Evolutionary conservation across 1,140 invertebrate species (phyloP).

Genomic region (Semibalanus balanoides): DNA sequence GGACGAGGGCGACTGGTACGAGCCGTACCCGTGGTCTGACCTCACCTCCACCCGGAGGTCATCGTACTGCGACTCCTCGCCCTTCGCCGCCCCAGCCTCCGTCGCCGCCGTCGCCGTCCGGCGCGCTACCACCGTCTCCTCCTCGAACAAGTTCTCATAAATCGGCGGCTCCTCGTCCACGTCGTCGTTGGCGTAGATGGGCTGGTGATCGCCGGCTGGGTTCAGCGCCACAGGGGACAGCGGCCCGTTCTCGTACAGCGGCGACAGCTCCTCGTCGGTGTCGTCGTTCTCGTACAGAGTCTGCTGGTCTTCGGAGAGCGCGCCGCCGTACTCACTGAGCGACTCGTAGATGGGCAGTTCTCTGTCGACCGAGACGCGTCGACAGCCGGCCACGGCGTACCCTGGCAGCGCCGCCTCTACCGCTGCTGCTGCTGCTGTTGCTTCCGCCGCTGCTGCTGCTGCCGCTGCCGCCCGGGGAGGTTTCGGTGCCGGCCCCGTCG

Average conservation of each 20-base stretch:
- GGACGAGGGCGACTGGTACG: background rate
- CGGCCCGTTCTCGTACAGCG: background rate
- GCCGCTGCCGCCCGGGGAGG: no score
- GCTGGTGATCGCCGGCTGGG: background rate
- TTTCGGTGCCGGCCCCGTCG: no score
- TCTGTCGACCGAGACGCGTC: background rate
- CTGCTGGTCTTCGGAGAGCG: background rate
- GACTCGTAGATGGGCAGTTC: background rate
- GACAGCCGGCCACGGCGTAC: background rate
- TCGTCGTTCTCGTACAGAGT: background rate
- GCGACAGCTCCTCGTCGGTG: background rate
- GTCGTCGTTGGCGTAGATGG: background rate
- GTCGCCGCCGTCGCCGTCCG: no score
- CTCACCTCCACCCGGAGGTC: background rate
- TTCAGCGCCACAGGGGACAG: background rate
- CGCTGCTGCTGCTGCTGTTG: no score
- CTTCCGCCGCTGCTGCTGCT: no score
- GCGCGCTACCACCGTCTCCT: background rate
- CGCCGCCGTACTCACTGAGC: background rate
- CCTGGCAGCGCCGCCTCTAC: no score
- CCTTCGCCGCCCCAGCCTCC: no score
- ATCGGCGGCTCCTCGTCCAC: no score
- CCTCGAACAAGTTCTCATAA: background rate
- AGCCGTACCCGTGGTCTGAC: background rate
- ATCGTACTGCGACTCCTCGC: background rate